A percentile compares a stretch with the other conserved stretches of the same genome.
These are phyloP conservation scores for Cosmia pyralina DNA, from an alignment of 2,888 invertebrate genomes.

Conservation along the genomic window DNA sequence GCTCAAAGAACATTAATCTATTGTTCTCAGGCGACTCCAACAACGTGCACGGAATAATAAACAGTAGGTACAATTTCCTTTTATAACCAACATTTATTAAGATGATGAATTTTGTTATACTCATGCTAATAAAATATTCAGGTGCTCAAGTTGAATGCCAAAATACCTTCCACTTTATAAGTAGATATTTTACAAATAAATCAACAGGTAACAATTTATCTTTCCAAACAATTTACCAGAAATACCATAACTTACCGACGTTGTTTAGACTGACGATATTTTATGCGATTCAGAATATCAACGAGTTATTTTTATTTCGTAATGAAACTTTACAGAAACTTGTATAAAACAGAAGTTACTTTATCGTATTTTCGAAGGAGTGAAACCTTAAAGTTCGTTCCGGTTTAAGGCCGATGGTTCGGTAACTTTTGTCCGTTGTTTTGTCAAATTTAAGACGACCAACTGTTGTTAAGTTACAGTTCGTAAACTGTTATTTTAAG, in stretches of 20 bases:
- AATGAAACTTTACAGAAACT: slow-evolving; percentile 67
- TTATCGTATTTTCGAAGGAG: slow-evolving; percentile 61
- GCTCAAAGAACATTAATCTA: slow-evolving; percentile 41
- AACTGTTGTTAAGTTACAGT: slow-evolving; percentile 47
- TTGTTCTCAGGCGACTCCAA: slow-evolving; percentile 36
- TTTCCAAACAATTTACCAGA: slow-evolving; percentile 46
- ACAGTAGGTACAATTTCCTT: slow-evolving; percentile 39
- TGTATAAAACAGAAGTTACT: slow-evolving; percentile 63
- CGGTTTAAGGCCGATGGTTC: slow-evolving; percentile 56
- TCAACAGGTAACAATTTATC: slow-evolving; percentile 62
- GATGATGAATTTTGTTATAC: slow-evolving; percentile 44
- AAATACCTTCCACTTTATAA: slow-evolving; percentile 28
- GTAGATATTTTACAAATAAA: slow-evolving; percentile 53
- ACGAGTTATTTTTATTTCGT: slow-evolving; percentile 64
- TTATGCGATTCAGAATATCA: slow-evolving; percentile 60
- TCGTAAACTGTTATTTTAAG: slow-evolving; percentile 38
- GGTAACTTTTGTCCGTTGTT: slow-evolving; percentile 62
- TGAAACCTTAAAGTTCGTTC: slow-evolving; percentile 63
- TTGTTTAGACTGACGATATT: slow-evolving; percentile 55
- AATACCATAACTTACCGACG: slow-evolving; percentile 43
- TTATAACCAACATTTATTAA: slow-evolving; percentile 47
- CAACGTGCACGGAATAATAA: slow-evolving; percentile 47
- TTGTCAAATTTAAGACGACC: slow-evolving; percentile 56
- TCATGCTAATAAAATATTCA: slow-evolving; percentile 43
- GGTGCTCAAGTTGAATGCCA: slow-evolving; percentile 15